Base-by-base conservation (phyloP, 2,888 invertebrate species). In the Perizoma flavofasciatum region DNA sequence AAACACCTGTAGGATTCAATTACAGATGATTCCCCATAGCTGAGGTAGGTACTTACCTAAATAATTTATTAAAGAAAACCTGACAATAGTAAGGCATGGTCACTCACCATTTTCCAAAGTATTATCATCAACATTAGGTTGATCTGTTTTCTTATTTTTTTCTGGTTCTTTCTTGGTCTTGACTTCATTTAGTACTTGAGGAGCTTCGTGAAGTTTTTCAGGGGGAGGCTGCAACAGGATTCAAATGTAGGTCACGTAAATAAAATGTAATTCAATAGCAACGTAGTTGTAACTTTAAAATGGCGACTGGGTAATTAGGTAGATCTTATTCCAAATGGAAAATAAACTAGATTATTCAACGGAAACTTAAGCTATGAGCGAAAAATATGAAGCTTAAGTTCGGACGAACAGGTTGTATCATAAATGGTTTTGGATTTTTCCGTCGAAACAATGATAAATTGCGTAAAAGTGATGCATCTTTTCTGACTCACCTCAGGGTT, bases 71-170 rank as follows among this genome's bases (percentile, higher is more conserved):
- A 33, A 34, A 55, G 47, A 67, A 69, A 64, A 34, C 39, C 9
- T 46, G 47, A 5, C 6, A n/a, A 33, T 43, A 39, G 10, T 50
- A 41, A 33, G 10, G 22, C n/a, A 43, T 46, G 22, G 11, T n/a
- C 6, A 70, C 70, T 77, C 78, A 89, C 90, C 90, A 83, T 82
- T 79, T 72, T 90, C 88, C 73, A 88, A 77, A 67, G 76, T 77
- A 76, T 82, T 83, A 58, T 81, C 79, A 73, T 83, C 73, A 68
- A 74, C 72, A 74, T 79, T 82, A 69, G 82, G 75, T 64, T 76
- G 78, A 59, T 82, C 82, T 63, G 81, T 80, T 67, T 84, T 87
- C 70, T 86, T 86, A 69, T 80, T 83, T 39, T 70, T 63, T 66
- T 65, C 74, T 53, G 70, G 59, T 68, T 65, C 69, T 45, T 59